Evolutionary conservation across 2,113 vertebrate species (phyloP).

Genomic region (Alligator sinensis): DNA sequence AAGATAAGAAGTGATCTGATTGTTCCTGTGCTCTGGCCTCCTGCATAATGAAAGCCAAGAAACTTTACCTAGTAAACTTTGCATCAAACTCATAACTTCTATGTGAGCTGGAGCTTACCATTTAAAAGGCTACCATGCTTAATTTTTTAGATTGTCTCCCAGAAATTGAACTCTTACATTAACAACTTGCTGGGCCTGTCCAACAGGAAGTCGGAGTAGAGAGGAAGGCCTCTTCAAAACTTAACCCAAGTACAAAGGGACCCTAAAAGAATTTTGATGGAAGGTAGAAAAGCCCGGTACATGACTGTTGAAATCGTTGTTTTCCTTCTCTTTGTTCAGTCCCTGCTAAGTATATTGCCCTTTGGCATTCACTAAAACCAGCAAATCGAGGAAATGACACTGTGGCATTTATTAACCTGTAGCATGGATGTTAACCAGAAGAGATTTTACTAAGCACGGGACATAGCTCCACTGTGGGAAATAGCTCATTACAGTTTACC

Average conservation of each 20-base stretch:
- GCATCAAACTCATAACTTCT: not conserved
- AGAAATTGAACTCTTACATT: not conserved
- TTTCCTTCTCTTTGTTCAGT: not conserved
- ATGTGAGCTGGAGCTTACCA: not conserved
- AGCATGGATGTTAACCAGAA: not conserved
- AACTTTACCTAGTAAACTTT: not conserved
- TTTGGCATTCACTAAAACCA: conserved; percentile 29
- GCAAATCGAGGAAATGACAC: conserved; percentile 30
- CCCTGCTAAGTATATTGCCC: not conserved
- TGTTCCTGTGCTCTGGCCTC: not conserved
- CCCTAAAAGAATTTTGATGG: not conserved
- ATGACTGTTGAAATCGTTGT: not conserved
- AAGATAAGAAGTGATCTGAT: rapidly evolving
- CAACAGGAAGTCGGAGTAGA: not conserved
- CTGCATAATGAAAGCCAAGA: not conserved
- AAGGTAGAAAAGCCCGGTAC: not conserved
- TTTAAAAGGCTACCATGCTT: not conserved
- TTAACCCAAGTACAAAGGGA: not conserved
- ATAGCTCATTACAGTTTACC: not conserved
- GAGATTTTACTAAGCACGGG: not conserved
- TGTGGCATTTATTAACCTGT: conserved; percentile 36
- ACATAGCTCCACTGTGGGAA: not conserved
- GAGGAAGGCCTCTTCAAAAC: not conserved
- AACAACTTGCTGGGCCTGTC: not conserved
- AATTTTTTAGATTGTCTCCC: not conserved